These are phyloP conservation scores for Acanthoscelides obtectus DNA, from an alignment of 2,888 invertebrate genomes.

Conservation along the genomic window DNA sequence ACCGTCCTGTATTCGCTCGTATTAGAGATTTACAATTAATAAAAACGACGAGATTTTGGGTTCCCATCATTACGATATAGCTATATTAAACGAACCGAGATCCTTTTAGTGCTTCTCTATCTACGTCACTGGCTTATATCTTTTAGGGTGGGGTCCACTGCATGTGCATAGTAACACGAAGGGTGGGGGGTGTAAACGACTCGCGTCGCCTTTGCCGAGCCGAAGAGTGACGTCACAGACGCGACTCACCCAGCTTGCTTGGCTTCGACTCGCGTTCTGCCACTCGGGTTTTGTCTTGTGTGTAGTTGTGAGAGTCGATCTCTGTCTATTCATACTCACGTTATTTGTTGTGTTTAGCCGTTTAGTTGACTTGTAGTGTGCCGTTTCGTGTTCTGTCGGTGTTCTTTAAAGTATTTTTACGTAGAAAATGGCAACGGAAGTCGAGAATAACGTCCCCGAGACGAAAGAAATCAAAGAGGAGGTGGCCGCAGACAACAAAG, in stretches of 20 bases:
- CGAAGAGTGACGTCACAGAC: slow-evolving; percentile 34
- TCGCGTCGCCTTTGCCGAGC: slow-evolving; percentile 23
- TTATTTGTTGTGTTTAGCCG: background rate
- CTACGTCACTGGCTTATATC: background rate
- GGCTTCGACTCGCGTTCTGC: slow-evolving; percentile 1
- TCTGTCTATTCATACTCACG: background rate
- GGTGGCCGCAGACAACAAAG: slow-evolving; percentile 49
- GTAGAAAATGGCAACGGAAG: slow-evolving; percentile 67
- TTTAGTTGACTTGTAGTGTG: slow-evolving; percentile 1
- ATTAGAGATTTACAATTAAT: no score
- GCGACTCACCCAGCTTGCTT: slow-evolving; percentile 13
- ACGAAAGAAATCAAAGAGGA: slow-evolving; percentile 52
- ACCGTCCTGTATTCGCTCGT: no score
- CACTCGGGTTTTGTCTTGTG: slow-evolving; percentile 2
- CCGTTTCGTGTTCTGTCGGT: background rate
- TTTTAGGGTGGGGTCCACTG: slow-evolving; percentile 35
- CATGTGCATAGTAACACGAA: slow-evolving; percentile 41
- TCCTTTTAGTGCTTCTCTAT: background rate
- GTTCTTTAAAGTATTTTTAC: background rate
- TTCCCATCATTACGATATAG: no score
- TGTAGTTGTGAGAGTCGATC: background rate
- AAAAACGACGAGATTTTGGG: no score
- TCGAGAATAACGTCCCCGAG: slow-evolving; percentile 64
- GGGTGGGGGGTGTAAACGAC: slow-evolving; percentile 29
- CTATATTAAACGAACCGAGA: no score